phyloP scores from a whole-genome alignment of 2,888 invertebrate genomes.

The Scrobipalpa costella region DNA sequence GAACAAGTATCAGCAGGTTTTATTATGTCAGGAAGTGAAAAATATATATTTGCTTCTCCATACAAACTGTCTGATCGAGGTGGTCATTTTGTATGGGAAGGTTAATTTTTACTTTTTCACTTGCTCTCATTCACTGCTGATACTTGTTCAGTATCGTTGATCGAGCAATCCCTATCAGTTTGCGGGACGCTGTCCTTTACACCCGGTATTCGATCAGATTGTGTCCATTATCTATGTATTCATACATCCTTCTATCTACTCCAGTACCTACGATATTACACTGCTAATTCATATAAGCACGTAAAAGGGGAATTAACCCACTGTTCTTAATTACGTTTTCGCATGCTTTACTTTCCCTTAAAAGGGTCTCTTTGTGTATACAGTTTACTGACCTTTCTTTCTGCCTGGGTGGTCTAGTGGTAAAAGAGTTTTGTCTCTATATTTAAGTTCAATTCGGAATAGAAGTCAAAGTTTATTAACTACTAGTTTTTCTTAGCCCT shows the following conservation, averaged over 20 bases:
- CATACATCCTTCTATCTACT: constrained; percentile 33
- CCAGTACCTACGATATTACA: constrained; percentile 59
- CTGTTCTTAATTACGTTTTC: constrained; percentile 78
- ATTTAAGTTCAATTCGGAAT: background rate
- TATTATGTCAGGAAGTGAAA: too few species aligned
- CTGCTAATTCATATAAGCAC: constrained; percentile 72
- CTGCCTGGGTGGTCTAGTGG: background rate
- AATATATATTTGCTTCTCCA: too few species aligned
- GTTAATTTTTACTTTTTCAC: too few species aligned
- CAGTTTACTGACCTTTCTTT: constrained; percentile 54
- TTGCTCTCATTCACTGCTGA: too few species aligned
- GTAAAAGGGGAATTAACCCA: constrained; percentile 76
- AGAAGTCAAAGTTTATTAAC: too few species aligned
- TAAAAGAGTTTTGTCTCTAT: background rate
- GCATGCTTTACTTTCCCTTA: constrained; percentile 75
- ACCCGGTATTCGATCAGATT: constrained; percentile 41
- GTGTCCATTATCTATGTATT: constrained; percentile 47
- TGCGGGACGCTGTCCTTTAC: too few species aligned
- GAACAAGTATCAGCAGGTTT: too few species aligned
- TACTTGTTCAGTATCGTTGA: too few species aligned
- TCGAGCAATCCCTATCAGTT: too few species aligned
- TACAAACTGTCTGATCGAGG: too few species aligned
- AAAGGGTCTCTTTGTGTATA: constrained; percentile 72
- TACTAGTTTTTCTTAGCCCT: too few species aligned
- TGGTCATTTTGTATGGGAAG: too few species aligned